A percentile compares a stretch with the other conserved stretches of the same genome.
These are phyloP conservation scores for Chelmon rostratus DNA, from an alignment of 2,797 vertebrate species.

Conservation along the genomic window DNA sequence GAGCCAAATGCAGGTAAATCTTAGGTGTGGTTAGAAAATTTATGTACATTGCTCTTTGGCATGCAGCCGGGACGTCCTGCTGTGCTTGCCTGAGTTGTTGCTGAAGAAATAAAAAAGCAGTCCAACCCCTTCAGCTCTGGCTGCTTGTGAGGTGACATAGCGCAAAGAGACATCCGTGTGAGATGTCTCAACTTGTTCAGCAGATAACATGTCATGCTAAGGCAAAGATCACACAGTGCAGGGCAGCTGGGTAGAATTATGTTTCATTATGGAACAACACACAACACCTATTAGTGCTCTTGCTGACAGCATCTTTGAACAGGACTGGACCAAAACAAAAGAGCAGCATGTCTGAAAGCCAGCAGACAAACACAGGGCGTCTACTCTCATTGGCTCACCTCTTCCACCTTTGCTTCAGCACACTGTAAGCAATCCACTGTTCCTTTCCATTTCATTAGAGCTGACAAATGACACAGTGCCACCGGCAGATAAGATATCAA, in stretches of 20 bases:
- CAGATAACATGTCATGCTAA: conserved; percentile 56
- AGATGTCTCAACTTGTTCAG: conserved; percentile 55
- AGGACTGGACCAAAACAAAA: conserved; percentile 64
- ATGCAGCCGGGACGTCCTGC: neutral
- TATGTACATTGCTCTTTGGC: conserved; percentile 17
- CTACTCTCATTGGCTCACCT: conserved; percentile 36
- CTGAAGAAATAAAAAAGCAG: conserved; percentile 19
- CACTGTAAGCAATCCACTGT: conserved; percentile 53
- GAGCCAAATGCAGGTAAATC: conserved; percentile 20
- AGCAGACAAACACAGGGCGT: conserved; percentile 59
- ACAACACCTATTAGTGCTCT: conserved; percentile 51
- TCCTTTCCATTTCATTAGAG: conserved; percentile 73
- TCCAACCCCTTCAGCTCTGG: conserved; percentile 6
- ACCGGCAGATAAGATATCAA: conserved; percentile 72
- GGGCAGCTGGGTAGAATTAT: conserved; percentile 60
- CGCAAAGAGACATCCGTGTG: conserved; percentile 51
- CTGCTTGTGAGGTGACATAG: conserved; percentile 25
- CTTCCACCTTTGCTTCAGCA: conserved; percentile 57
- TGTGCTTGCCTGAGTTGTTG: neutral
- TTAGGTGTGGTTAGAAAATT: conserved; percentile 18
- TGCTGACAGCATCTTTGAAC: conserved; percentile 75
- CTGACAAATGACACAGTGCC: conserved; percentile 75
- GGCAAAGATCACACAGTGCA: conserved; percentile 50
- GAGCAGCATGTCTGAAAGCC: conserved; percentile 45
- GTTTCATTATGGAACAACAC: conserved; percentile 69